These are phyloP conservation scores for Plagodis dolabraria DNA, from an alignment of 2,888 invertebrate genomes.

Conservation along the genomic window DNA sequence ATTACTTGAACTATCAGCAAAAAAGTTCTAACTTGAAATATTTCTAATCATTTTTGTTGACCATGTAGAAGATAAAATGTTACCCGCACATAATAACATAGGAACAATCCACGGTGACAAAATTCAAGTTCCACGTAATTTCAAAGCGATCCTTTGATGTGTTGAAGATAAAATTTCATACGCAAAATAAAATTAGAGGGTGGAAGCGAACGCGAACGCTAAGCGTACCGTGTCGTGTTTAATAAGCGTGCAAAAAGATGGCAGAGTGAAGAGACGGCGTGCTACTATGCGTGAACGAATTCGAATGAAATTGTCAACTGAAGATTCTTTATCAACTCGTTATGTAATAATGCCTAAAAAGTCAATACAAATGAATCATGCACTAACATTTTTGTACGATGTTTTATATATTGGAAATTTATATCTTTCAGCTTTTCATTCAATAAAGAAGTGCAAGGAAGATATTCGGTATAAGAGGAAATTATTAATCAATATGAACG, in stretches of 20 bases:
- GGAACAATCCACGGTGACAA: constrained; percentile 30
- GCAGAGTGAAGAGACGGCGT: constrained; percentile 16
- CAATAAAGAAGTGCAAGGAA: too few species aligned
- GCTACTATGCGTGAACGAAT: constrained; percentile 15
- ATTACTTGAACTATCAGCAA: too few species aligned
- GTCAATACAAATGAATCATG: too few species aligned
- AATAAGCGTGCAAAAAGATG: constrained; percentile 55
- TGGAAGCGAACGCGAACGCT: constrained; percentile 47
- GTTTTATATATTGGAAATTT: too few species aligned
- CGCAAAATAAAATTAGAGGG: constrained; percentile 70
- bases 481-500: too few species aligned
- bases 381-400: too few species aligned
- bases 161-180: constrained; percentile 66
- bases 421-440: too few species aligned
- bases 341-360: too few species aligned
- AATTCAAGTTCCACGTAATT: constrained; percentile 48
- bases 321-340: too few species aligned
- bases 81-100: constrained; percentile 7
- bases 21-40: too few species aligned
- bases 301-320: not conserved
- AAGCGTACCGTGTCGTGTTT: constrained; percentile 61
- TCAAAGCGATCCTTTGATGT: constrained; percentile 67
- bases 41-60: too few species aligned
- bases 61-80: not conserved
- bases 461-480: too few species aligned